phyloP scores from a whole-genome alignment of 2,888 invertebrate species.

The Psylliodes chrysocephalus region DNA sequence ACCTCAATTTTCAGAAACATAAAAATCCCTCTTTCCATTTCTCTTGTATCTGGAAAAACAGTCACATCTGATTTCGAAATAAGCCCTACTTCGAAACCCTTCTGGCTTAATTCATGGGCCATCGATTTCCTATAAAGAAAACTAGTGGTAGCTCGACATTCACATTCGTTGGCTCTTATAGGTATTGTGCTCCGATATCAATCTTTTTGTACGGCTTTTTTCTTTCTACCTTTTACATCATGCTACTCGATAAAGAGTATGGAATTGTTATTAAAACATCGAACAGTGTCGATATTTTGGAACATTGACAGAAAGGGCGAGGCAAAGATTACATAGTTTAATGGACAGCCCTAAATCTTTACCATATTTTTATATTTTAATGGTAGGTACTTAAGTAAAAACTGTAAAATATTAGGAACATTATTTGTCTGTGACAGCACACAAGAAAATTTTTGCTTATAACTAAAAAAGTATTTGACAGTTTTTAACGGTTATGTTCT shows the following conservation, averaged over 20 bases:
- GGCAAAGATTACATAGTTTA: no score
- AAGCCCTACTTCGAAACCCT: constrained; percentile 22
- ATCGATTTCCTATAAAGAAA: constrained; percentile 15
- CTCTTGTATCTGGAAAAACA: constrained; percentile 9
- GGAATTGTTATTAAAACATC: neutral
- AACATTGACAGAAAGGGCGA: no score
- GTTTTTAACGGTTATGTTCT: no score
- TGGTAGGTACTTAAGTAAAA: no score
- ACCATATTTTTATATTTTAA: no score
- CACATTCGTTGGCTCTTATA: neutral
- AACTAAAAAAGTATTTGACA: no score
- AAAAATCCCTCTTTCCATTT: neutral
- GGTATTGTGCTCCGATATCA: neutral
- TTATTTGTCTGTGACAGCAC: no score
- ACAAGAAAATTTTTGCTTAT: no score
- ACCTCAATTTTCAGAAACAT: constrained; percentile 7
- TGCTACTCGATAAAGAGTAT: neutral
- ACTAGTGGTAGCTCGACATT: neutral
- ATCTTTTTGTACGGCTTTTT: neutral
- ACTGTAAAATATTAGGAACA: no score
- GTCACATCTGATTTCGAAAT: constrained; percentile 20
- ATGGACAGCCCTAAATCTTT: no score
- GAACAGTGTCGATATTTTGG: no score
- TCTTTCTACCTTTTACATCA: neutral
- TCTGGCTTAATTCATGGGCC: constrained; percentile 6